Evolutionary conservation across 2,888 invertebrate genomes (phyloP).

Genomic region (Campoletis raptor): DNA sequence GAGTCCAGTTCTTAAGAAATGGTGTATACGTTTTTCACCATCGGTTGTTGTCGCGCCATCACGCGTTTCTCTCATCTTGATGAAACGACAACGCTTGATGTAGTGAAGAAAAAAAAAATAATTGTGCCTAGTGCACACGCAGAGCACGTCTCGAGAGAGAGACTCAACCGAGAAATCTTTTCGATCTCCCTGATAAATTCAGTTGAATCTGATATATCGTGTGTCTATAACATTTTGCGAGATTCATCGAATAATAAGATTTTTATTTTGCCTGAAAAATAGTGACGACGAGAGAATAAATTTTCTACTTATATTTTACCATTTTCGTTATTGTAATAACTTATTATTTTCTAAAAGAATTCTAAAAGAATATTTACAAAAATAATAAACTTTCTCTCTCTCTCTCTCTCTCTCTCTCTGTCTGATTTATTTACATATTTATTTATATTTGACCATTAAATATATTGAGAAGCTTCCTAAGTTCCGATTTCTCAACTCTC

Average conservation of each 20-base stretch:
- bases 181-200: conserved; percentile 41
- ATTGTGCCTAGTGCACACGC: conserved; percentile 14
- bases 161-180: conserved; percentile 18
- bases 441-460: background rate
- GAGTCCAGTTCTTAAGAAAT: conserved; percentile 77
- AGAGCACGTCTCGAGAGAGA: background rate
- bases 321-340: background rate
- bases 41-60: conserved; percentile 67
- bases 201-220: conserved; percentile 58
- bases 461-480: background rate
- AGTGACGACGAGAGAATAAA: background rate
- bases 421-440: background rate
- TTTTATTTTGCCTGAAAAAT: background rate
- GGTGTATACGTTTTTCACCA: conserved; percentile 63
- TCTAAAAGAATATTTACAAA: background rate
- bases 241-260: background rate
- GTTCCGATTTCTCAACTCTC: background rate
- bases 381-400: too few relatives aligned
- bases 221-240: conserved; percentile 1
- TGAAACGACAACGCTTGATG: conserved; percentile 24
- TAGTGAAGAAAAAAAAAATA: conserved; percentile 21
- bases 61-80: conserved; percentile 54
- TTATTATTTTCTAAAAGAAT: background rate
- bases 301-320: background rate
- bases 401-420: background rate